A percentile compares a stretch with the other conserved stretches of the same genome.
Evolutionary conservation across 2,888 invertebrate species (phyloP).

Genomic region (Trachelus iudaicus): DNA sequence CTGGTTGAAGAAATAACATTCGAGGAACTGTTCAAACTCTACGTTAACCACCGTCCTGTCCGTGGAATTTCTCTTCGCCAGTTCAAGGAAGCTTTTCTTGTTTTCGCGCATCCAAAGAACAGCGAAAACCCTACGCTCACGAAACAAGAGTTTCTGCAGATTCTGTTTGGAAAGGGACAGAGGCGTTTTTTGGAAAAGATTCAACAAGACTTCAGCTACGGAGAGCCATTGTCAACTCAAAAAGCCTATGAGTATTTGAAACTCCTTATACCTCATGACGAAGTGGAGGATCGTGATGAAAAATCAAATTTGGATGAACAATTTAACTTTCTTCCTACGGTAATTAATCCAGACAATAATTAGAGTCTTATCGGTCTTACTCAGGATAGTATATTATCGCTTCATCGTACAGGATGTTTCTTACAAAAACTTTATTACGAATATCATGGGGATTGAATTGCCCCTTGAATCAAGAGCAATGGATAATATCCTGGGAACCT

Average conservation of each 20-base stretch:
- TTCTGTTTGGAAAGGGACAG: constrained; percentile 61
- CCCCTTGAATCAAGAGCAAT: constrained; percentile 29
- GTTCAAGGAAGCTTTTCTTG: constrained; percentile 67
- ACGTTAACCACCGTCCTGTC: constrained; percentile 75
- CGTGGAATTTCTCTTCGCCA: constrained; percentile 67
- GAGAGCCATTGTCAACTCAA: constrained; percentile 39
- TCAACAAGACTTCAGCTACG: constrained; percentile 21
- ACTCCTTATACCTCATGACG: constrained; percentile 32
- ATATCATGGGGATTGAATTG: constrained; percentile 50
- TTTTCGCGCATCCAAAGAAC: constrained; percentile 57
- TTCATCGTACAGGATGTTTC: constrained; percentile 58
- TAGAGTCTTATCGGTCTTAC: constrained; percentile 17
- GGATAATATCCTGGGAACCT: not conserved
- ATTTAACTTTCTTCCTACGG: constrained; percentile 44
- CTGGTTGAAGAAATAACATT: constrained; percentile 71
- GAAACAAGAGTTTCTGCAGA: constrained; percentile 65
- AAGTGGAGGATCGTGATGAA: constrained; percentile 12
- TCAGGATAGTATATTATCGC: constrained; percentile 55
- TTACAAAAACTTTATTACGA: constrained; percentile 54
- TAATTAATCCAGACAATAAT: constrained; percentile 27
- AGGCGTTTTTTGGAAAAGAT: not conserved
- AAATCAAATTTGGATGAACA: not conserved
- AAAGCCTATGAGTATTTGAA: constrained; percentile 43
- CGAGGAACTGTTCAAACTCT: constrained; percentile 74
- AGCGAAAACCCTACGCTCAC: constrained; percentile 49